Percentiles rank a stretch among this genome's conserved stretches.
These are phyloP conservation scores for Platycheirus albimanus DNA, from an alignment of 2,888 invertebrate genomes.

Conservation along the genomic window DNA sequence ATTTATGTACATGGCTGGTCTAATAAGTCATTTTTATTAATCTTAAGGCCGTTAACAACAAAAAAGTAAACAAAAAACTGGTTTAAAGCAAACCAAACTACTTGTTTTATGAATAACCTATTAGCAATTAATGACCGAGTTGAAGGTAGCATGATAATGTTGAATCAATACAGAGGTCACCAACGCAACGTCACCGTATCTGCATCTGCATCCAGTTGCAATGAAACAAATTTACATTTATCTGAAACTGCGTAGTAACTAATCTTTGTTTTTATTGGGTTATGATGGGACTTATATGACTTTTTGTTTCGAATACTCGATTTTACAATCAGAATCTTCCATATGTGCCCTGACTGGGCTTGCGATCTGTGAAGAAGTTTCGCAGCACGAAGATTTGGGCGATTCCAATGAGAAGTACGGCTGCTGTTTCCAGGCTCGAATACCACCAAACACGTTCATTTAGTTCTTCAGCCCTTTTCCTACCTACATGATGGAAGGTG, in stretches of 20 bases:
- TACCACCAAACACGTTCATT: slow-evolving; percentile 97
- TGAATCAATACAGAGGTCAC: not conserved
- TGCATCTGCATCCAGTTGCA: not conserved
- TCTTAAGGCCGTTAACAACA: slow-evolving; percentile 2
- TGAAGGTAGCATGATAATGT: slow-evolving; percentile 8
- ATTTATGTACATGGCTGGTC: slow-evolving; percentile 22
- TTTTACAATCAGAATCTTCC: slow-evolving; percentile 79
- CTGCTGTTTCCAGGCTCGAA: slow-evolving; percentile 94
- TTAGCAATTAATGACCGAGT: not conserved
- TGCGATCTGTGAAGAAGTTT: slow-evolving; percentile 93
- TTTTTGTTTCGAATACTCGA: slow-evolving; percentile 24
- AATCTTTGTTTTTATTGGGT: slow-evolving; percentile 65
- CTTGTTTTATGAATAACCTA: not conserved
- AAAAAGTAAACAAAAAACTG: not conserved
- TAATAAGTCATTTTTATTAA: not conserved
- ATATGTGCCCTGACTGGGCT: slow-evolving; percentile 83
- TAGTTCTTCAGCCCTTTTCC: slow-evolving; percentile 97
- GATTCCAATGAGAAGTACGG: slow-evolving; percentile 92
- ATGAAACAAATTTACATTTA: slow-evolving; percentile 17
- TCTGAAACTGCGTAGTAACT: slow-evolving; percentile 57
- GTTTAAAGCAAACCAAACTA: not conserved
- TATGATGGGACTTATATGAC: slow-evolving; percentile 50
- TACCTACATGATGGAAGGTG: slow-evolving; percentile 82
- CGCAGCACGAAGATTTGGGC: slow-evolving; percentile 95
- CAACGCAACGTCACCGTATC: too few relatives aligned